phyloP scores from a whole-genome alignment of 2,797 vertebrate species.

The Synanceia verrucosa region DNA sequence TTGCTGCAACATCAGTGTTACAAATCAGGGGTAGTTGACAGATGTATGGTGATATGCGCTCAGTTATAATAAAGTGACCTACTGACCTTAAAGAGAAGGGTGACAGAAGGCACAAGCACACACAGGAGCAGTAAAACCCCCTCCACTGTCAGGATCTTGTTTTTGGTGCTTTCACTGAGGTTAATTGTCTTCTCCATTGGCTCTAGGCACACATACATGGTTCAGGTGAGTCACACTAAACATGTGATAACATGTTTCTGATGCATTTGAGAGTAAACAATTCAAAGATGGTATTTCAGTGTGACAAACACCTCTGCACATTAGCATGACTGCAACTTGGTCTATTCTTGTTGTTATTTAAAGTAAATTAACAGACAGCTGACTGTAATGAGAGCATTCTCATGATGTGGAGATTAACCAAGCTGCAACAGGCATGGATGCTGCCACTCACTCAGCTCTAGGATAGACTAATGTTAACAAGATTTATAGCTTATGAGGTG shows the following conservation, averaged over 20 bases:
- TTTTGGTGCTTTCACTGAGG: constrained; percentile 76
- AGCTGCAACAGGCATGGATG: constrained; percentile 11
- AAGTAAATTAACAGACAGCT: constrained; percentile 18
- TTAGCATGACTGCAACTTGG: constrained; percentile 22
- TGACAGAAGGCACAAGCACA: constrained; percentile 70
- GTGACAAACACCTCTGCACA: constrained; percentile 8
- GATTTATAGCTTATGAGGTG: constrained; percentile 61
- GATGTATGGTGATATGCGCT: neutral
- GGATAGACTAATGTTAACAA: constrained; percentile 48
- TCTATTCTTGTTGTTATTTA: constrained; percentile 42
- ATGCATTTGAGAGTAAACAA: neutral
- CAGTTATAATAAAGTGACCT: neutral
- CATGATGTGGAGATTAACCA: constrained; percentile 36
- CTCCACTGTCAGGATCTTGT: constrained; percentile 77
- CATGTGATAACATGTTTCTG: neutral
- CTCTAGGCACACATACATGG: constrained; percentile 50
- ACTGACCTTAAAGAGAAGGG: constrained; percentile 76
- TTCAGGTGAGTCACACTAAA: constrained; percentile 6
- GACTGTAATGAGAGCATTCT: constrained; percentile 17
- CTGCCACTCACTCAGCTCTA: constrained; percentile 23
- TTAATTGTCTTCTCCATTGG: constrained; percentile 67
- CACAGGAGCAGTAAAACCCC: constrained; percentile 78
- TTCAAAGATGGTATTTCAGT: constrained; percentile 16
- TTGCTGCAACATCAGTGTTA: neutral
- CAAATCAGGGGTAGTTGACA: neutral